Evolutionary conservation across 2,888 invertebrate genomes (phyloP).

Genomic region (Nymphalis polychloros): DNA sequence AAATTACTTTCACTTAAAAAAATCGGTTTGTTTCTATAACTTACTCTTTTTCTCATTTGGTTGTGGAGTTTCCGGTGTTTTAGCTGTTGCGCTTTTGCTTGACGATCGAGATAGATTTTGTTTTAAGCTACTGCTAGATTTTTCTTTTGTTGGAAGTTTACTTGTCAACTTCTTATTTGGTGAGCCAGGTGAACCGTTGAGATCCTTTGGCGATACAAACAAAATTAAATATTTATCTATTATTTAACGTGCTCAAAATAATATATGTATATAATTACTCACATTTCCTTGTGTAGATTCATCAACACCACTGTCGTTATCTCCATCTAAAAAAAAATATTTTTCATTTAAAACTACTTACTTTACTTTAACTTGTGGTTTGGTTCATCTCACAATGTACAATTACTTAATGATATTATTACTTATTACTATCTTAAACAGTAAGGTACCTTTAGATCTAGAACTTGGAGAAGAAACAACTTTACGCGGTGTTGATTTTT

Average conservation of each 20-base stretch:
- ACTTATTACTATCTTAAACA: constrained; percentile 12
- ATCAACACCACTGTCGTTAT: constrained; percentile 91
- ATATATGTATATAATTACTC: constrained; percentile 59
- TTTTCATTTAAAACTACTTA: not conserved
- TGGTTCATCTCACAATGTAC: constrained; percentile 59
- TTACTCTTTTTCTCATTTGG: constrained; percentile 87
- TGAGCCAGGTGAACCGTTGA: constrained; percentile 87
- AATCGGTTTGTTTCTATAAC: constrained; percentile 38
- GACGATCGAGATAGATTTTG: constrained; percentile 82
- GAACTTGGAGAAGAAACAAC: constrained; percentile 68
- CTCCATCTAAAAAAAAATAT: constrained; percentile 85
- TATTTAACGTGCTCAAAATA: not conserved
- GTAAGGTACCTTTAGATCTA: constrained; percentile 70
- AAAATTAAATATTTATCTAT: constrained; percentile 7
- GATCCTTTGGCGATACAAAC: constrained; percentile 61
- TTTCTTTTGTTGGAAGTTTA: constrained; percentile 77
- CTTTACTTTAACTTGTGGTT: constrained; percentile 34
- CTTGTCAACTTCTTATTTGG: constrained; percentile 87
- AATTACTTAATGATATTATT: constrained; percentile 1
- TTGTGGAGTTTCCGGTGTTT: constrained; percentile 86
- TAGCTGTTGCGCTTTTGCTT: constrained; percentile 82
- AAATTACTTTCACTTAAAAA: not conserved
- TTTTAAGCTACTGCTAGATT: constrained; percentile 73
- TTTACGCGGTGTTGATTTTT: constrained; percentile 71
- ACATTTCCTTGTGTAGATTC: constrained; percentile 91